These are phyloP conservation scores for Tipula unca DNA, from an alignment of 2,888 invertebrate genomes.

Conservation along the genomic window DNA sequence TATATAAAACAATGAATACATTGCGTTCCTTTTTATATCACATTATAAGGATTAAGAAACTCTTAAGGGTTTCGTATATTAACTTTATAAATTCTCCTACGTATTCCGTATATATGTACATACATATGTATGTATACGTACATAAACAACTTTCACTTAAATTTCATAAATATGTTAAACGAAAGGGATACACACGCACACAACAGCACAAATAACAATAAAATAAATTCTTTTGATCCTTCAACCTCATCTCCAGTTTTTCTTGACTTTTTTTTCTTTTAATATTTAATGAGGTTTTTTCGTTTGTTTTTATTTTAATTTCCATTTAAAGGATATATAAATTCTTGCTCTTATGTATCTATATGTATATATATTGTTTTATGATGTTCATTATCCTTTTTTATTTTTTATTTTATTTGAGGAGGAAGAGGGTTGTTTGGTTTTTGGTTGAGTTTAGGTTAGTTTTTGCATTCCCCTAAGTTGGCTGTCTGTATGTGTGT, in stretches of 20 bases:
- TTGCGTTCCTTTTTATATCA: not conserved
- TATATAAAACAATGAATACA: too few relatives aligned
- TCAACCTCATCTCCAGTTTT: not conserved
- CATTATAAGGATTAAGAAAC: not conserved
- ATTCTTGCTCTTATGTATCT: not conserved
- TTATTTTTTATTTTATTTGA: not conserved
- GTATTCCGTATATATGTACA: not conserved
- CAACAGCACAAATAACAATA: not conserved
- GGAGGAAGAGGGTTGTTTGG: not conserved
- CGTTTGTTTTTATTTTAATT: not conserved
- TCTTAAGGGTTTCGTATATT: not conserved
- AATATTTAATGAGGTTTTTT: constrained; percentile 1
- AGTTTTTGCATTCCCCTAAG: not conserved
- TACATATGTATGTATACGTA: not conserved
- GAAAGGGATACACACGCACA: not conserved
- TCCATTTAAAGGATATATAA: not conserved
- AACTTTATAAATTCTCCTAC: not conserved
- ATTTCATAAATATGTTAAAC: not conserved
- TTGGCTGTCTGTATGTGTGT: not conserved
- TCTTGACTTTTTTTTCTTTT: not conserved
- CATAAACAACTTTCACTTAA: not conserved
- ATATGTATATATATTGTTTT: not conserved
- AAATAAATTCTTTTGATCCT: not conserved
- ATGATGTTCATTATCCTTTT: not conserved
- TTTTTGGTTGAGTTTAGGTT: not conserved